Base-by-base conservation (phyloP, 2,888 invertebrate genomes). In the Spialia ferax region DNA sequence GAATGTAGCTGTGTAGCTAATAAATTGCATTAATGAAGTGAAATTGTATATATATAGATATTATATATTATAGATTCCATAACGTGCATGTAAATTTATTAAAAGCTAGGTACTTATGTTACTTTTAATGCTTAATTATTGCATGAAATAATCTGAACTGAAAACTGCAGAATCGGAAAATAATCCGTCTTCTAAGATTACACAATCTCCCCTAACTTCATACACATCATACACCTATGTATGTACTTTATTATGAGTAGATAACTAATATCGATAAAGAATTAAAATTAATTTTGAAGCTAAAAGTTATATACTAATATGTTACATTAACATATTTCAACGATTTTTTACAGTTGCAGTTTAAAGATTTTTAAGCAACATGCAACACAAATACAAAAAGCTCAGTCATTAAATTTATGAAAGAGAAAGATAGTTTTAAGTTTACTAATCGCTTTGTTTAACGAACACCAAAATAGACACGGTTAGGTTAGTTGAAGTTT, bases 401-500 rank as follows among this genome's bases (percentile, higher is more conserved):
- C 22, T 48, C 22, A 3, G 10, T 52, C n/a, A 52, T 23, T n/a
- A 23, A 22, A 52, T 22, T 5, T 13, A 23, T 52, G 54, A 15
- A 54, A 54, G 1, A 0, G 7, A n/a, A 6, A 23, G 22, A 13
- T 8, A 23, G 26, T 29, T 29, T 23, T 0, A 26, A 26, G 23
- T 54, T 26, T 13, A 13, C 2, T 32, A 55, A 11, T 18, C 29
- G 55, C 55, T 29, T 55, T 18, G 10, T 18, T 15, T 7, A 2
- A 8, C 26, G 29, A 13, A 13, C 20, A 32, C n/a, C 48, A 60
- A 60, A 60, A 29, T 22, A 60, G 29, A 42, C 29, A 45, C 23
- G 4, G 10, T 11, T 29, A n/a, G 48, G 48, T 48, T 29, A 29
- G 10, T 48, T 32, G 61, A 61, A 50, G 50, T 18, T 57, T 26